Evolutionary conservation across 2,888 invertebrate genomes (phyloP), one percentile per base, ranked within the genome.

Genomic region (Acleris holmiana): DNA sequence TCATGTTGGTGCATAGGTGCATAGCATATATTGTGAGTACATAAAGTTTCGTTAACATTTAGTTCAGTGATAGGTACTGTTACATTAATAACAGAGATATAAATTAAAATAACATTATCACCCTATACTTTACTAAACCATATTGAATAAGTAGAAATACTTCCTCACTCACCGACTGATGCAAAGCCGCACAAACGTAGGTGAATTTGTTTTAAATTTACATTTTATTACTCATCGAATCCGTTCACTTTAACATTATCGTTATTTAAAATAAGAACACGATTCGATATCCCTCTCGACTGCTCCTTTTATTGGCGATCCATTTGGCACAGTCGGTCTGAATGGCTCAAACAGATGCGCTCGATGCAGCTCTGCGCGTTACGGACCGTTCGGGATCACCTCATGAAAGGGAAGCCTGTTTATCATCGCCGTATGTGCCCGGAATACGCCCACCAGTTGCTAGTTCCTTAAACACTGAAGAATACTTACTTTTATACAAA

Each of bases 251-350:
- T 23, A 55, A 29, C 6, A 18, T 60, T 65, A 65, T 65, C 44
- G 65, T 49, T 23, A 49, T 65, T 49, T 65, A 60, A 65, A 65
- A 65, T 60, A 60, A 65, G 60, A 65, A 23, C 65, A 49, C 65
- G 54, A 49, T 48, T 60, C 48, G 54, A 59, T 59, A 60, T 64
- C 51, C 55, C 55, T 57, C 46, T 57, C 19, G 25, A 57, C 47
- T 57, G 48, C 48, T 55, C 49, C 55, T 65, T 60, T 65, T 60
- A 65, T 55, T 60, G 55, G 65, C 54, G 59, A 54, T 60, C 55
- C 64, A 65, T 59, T 65, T 65, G 59, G 64, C 58, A 53, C 64
- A 29, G 63, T 35, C 44, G 35, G 53, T 40, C 6, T 44, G 54
- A 19, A 60, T 60, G 48, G 23, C 60, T 44, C 53, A 29, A 65